Evolutionary conservation across 2,888 invertebrate species (phyloP), one percentile per base, ranked within the genome.

Genomic region (Yponomeuta plumbellus): DNA sequence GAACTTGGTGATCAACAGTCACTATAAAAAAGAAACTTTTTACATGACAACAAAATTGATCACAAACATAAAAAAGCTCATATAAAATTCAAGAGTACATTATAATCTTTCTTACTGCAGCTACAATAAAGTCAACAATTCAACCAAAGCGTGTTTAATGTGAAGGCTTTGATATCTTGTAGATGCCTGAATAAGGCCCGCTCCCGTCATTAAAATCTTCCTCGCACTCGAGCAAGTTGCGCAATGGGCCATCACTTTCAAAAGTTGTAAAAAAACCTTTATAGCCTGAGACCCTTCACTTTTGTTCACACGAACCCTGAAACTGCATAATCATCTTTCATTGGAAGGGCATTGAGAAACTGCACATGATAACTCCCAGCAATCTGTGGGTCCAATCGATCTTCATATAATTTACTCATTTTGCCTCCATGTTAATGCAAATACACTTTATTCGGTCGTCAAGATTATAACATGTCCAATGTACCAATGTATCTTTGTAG

Each of bases 201-300:
- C 75, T 77, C 73, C 74, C 71, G 70, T 75, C 78, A 80, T 83
- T 80, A 83, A 81, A 74, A 73, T 72, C 76, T 73, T 76, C 76
- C 72, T 78, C 79, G 23, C 61, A 8, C 22, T 52, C n/a, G n/a
- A 26, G 56, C 23, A 20, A 21, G 73, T 85, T 85, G 71, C 77
- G 78, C 81, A 85, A 85, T 74, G 74, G 68, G 68, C 72, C 80
- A 83, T 84, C 80, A 87, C 87, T 88, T 89, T 90, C 88, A 80
- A 86, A 88, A 81, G 80, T 79, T 74, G 80, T 85, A 82, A 86
- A 85, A 85, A 76, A 76, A 68, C 69, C 70, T 70, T 69, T 70
- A 77, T 70, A 67, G 68, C 67, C 72, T 74, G 76, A 73, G 72
- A 76, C 77, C 79, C 78, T 79, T 83, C 80, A 23, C 65, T 65